These are phyloP conservation scores for Pipra filicauda DNA, from an alignment of 2,113 vertebrate species.

Conservation along the genomic window DNA sequence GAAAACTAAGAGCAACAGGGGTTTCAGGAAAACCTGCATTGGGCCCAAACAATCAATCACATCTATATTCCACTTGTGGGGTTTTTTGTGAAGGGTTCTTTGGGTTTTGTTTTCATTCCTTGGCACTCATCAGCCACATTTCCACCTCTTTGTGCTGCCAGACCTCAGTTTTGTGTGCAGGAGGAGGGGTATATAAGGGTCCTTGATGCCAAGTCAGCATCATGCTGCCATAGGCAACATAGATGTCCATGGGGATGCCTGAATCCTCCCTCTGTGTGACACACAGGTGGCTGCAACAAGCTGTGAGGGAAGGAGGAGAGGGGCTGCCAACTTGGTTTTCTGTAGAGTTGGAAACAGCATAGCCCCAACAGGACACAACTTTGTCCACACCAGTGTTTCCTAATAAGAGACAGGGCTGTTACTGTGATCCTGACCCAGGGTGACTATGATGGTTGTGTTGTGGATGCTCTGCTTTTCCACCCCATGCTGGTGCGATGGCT, in stretches of 20 bases:
- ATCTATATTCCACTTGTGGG: neutral
- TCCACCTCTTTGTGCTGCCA: neutral
- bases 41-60: neutral
- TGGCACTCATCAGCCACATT: neutral
- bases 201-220: neutral
- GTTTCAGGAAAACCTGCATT: neutral
- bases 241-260: accelerated
- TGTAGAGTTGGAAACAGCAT: neutral
- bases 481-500: neutral
- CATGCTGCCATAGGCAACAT: neutral
- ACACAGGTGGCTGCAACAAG: neutral
- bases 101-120: neutral
- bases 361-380: neutral
- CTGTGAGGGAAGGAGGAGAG: neutral
- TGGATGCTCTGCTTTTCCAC: neutral
- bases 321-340: neutral
- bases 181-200: neutral
- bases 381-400: neutral
- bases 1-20: neutral
- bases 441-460: neutral
- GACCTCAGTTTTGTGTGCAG: neutral
- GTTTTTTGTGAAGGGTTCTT: neutral
- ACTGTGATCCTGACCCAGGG: neutral
- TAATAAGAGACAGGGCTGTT: neutral
- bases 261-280: neutral